These are phyloP conservation scores for Oligia fasciuncula DNA, from an alignment of 2,888 invertebrate species.

Conservation along the genomic window DNA sequence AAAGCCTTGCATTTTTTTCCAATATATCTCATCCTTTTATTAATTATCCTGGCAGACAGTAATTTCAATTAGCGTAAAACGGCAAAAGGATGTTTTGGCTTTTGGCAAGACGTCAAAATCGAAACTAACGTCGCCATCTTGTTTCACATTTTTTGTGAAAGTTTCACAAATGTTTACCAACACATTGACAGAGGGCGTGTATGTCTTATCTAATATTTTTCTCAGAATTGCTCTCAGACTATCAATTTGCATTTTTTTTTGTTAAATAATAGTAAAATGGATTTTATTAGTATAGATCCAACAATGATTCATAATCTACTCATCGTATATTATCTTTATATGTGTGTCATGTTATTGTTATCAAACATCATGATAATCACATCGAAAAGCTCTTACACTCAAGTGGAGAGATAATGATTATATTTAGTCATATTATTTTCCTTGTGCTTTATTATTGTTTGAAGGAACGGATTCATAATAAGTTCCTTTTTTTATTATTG, in stretches of 20 bases:
- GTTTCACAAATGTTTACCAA: background rate
- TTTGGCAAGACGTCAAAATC: background rate
- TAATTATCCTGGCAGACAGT: background rate
- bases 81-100: background rate
- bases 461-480: background rate
- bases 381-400: slow-evolving; percentile 64
- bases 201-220: too few relatives aligned
- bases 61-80: background rate
- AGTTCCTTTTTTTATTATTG: background rate
- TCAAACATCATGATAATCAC: slow-evolving; percentile 48
- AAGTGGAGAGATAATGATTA: slow-evolving; percentile 49
- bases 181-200: background rate
- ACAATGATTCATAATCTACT: slow-evolving; percentile 21
- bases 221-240: background rate
- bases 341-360: slow-evolving; percentile 58
- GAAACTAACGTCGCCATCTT: background rate
- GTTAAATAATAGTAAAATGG: too few relatives aligned
- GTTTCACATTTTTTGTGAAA: background rate
- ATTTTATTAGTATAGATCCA: background rate
- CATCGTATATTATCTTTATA: slow-evolving; percentile 50
- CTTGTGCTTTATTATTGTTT: slow-evolving; percentile 8
- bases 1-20: background rate
- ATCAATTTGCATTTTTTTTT: background rate
- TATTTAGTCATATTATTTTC: background rate
- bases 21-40: background rate